phyloP scores from a whole-genome alignment of 2,888 invertebrate genomes.

The Caenorhabditis sp. region DNA sequence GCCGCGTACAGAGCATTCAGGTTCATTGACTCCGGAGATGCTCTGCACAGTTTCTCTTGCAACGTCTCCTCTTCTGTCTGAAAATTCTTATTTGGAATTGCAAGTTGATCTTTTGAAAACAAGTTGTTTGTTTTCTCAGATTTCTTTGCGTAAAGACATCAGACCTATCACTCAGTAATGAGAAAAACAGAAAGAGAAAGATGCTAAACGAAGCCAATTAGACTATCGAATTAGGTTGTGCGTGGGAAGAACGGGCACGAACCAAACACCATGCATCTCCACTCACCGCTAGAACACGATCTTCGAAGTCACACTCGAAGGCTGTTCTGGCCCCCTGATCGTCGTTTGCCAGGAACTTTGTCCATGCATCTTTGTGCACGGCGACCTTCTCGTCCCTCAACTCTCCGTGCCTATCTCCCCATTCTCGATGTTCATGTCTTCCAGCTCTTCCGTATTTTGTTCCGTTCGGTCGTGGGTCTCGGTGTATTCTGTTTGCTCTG shows the following conservation, averaged over 20 bases:
- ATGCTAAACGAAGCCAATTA: constrained; percentile 22
- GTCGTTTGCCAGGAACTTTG: constrained; percentile 77
- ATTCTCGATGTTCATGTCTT: constrained; percentile 80
- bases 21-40: constrained; percentile 69
- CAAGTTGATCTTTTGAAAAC: not conserved
- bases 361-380: constrained; percentile 82
- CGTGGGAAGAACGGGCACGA: not conserved
- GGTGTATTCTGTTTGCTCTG: constrained; percentile 77
- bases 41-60: constrained; percentile 66
- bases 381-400: constrained; percentile 80
- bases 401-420: constrained; percentile 82
- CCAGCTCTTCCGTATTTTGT: constrained; percentile 80
- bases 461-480: constrained; percentile 74
- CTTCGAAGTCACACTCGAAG: constrained; percentile 79
- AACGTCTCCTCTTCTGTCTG: constrained; percentile 74
- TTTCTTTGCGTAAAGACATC: not conserved
- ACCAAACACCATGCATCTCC: not conserved
- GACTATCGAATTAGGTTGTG: not conserved
- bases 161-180: not conserved
- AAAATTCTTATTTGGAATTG: constrained; percentile 30
- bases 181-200: not conserved
- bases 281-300: constrained; percentile 70
- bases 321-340: constrained; percentile 75
- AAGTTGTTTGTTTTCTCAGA: not conserved
- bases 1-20: constrained; percentile 72